Percentiles rank a stretch among this genome's conserved stretches.
These are phyloP conservation scores for Crotophaga sulcirostris DNA, from an alignment of 2,113 vertebrate species.

Conservation along the genomic window DNA sequence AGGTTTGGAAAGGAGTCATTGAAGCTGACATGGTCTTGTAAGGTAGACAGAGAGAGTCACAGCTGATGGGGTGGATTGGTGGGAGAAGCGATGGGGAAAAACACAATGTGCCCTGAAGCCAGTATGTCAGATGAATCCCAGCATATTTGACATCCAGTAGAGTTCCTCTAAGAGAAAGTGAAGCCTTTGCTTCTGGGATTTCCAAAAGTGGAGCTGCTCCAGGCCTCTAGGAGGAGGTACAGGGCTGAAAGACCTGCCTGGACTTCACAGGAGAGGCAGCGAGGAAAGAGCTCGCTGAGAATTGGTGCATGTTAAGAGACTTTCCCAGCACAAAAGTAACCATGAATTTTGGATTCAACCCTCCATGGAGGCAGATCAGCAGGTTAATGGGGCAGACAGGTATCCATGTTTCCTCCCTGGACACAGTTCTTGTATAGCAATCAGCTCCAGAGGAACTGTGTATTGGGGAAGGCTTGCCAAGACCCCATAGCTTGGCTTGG, in stretches of 20 bases:
- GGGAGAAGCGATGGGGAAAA: not conserved
- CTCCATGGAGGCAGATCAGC: not conserved
- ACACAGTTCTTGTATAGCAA: not conserved
- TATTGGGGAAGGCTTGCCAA: not conserved
- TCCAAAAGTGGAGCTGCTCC: not conserved
- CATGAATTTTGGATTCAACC: not conserved
- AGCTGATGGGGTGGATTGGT: not conserved
- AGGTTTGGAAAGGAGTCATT: not conserved
- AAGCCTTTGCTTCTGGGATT: not conserved
- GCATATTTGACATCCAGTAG: not conserved
- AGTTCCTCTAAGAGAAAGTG: not conserved
- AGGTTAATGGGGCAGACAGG: not conserved
- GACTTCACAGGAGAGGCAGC: not conserved
- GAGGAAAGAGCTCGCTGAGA: not conserved
- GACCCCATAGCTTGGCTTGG: not conserved
- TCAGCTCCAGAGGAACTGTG: not conserved
- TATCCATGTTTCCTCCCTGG: not conserved
- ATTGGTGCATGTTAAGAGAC: accelerated
- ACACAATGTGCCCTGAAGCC: not conserved
- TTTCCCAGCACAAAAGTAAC: not conserved
- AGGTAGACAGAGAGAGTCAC: not conserved
- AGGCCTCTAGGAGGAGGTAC: not conserved
- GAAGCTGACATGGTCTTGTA: not conserved
- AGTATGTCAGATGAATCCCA: not conserved
- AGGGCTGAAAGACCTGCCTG: not conserved